Conservation (phyloP, 2,797 vertebrate genomes). For the Babyrousa celebensis region DNA sequence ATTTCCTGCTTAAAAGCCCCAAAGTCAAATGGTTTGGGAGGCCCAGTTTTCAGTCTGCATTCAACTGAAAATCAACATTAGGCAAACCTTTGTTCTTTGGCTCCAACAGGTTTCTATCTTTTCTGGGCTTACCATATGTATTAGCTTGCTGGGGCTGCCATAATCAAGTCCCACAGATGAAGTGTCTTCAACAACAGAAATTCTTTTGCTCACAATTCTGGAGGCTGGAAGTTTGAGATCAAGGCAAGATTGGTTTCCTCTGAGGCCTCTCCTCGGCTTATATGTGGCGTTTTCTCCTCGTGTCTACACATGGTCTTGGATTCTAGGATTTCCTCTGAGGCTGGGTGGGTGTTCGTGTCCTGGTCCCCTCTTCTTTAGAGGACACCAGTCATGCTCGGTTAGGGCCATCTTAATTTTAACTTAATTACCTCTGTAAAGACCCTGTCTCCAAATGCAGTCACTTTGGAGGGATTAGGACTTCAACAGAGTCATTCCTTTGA, state of each 20-base stretch:
- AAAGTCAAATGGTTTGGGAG: background rate
- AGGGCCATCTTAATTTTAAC: background rate
- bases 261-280: too few species aligned
- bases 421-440: background rate
- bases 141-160: background rate
- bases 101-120: background rate
- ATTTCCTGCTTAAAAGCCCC: background rate
- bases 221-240: too few species aligned
- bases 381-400: background rate
- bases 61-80: slow-evolving; percentile 22
- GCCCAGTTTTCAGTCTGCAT: background rate
- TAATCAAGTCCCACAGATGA: background rate
- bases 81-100: background rate
- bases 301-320: background rate
- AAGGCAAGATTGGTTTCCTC: too few species aligned
- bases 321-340: background rate
- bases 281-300: background rate
- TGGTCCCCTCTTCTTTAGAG: background rate
- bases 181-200: too few species aligned
- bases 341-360: background rate
- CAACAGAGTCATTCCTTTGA: background rate
- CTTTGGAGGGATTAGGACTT: background rate
- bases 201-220: too few species aligned
- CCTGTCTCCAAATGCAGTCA: too few species aligned
- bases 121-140: background rate